Evolutionary conservation across 2,797 vertebrate genomes (phyloP).

Genomic region (Tiaroga cobitis): DNA sequence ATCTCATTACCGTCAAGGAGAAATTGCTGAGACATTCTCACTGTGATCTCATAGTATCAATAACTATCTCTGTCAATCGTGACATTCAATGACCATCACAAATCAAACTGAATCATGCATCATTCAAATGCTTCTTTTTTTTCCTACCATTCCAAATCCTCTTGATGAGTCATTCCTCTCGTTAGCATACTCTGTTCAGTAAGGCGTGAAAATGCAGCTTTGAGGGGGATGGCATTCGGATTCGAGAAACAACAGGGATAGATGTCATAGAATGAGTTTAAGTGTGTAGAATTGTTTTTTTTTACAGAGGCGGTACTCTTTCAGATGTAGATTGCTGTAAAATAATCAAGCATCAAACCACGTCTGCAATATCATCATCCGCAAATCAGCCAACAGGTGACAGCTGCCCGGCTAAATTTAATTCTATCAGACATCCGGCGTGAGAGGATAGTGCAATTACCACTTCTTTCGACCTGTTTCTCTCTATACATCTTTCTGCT

Average conservation of each 20-base stretch:
- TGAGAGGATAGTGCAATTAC: constrained; percentile 6
- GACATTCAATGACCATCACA: neutral
- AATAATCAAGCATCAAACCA: constrained; percentile 18
- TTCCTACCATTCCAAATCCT: constrained; percentile 22
- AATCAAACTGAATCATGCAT: constrained; percentile 41
- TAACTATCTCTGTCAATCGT: neutral
- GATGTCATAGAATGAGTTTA: neutral
- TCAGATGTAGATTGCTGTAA: constrained; percentile 11
- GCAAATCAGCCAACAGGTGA: constrained; percentile 19
- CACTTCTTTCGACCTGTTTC: neutral
- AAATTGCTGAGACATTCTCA: neutral
- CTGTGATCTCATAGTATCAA: neutral
- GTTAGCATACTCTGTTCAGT: constrained; percentile 49
- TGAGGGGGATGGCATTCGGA: constrained; percentile 21
- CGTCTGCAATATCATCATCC: neutral
- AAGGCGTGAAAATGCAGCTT: constrained; percentile 46
- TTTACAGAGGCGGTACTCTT: neutral
- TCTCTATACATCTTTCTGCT: neutral
- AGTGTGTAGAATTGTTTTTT: neutral
- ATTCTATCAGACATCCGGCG: neutral
- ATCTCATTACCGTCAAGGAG: neutral
- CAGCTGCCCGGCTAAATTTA: constrained; percentile 7
- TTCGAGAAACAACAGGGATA: constrained; percentile 18
- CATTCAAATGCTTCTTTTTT: neutral
- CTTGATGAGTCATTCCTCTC: constrained; percentile 39